Base-by-base conservation (phyloP, 1,140 invertebrate genomes). In the Globodera rostochiensis region DNA sequence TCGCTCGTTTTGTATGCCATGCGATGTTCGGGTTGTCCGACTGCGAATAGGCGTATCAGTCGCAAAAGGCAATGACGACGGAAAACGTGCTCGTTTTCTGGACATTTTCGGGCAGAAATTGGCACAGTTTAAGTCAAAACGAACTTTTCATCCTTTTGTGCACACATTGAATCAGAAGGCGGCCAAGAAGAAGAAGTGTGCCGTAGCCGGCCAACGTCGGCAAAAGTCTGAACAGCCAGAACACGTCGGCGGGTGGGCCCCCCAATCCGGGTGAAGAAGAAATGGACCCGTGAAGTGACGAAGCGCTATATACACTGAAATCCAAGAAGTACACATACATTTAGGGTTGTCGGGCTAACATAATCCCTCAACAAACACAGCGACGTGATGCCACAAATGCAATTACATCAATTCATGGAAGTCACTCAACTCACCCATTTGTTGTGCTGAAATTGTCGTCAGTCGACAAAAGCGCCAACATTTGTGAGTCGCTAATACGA, bases 1-100 rank as follows among this genome's bases (percentile, higher is more conserved):
- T 66, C 49, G 13, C 82, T 76, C 49, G 70, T 25, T 36, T 11
- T 19, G 19, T 78, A 11, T 36, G n/a, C 46, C 21, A 79, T 50
- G 50, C 74, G 46, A 76, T 86, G 86, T 77, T 88, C 86, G 21
- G 86, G 82, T 21, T 79, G 82, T 36, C 87, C 87, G 25, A 88
- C 74, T 3, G 87, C 83, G 80, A 88, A 87, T 46, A 66, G 60
- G 46, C 83, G 83, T 6, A 86, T 9, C 49, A 82, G 69, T 7
- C 75, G 77, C 13, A 73, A 73, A 53, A 80, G 73, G 53, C 8
- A 46, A 66, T 74, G 74, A 13, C 81, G 71, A 8, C 67, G 80
- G 69, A 84, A 84, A 67, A 77, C 25, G 15, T 9, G 21, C 15
- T 84, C 77, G 36, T 81, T 67, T 45, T 78, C 84, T 85, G 8